Base-by-base conservation (phyloP, 1,140 invertebrate genomes). In the Oncopodura yosiiana region DNA sequence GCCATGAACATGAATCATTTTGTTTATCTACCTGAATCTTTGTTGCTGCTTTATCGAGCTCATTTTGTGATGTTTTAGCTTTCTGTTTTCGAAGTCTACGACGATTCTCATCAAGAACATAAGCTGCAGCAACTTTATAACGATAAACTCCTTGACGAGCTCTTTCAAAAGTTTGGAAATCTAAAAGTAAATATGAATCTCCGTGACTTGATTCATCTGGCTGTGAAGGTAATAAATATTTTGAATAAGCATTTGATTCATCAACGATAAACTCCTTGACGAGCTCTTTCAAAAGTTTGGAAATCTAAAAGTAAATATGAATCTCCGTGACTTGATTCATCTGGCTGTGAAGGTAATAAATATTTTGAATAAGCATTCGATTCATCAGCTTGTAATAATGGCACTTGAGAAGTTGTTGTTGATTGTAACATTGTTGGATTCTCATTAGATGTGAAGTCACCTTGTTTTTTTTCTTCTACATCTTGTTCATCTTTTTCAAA, bases 141-240 rank as follows among this genome's bases (percentile, higher is more conserved):
- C 79, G 74, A 3, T 86, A 61, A 38, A 88, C 73, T 21, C 86
- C 91, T 69, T 94, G 91, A 37, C 91, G 76, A 1, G 90, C 91
- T 63, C 92, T 71, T 70, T 95, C 93, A 66, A 94, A 88, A 24
- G 80, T 81, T 68, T 94, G 91, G 51, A 96, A 83, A 1, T 93
- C 84, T 78, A 66, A 89, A 79, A 0, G 81, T 84, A 67, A 93
- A 77, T 5, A 37, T 49, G 19, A 21, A 12, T 18, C n/a, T n/a
- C n/a, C n/a, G n/a, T n/a, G n/a, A n/a, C n/a, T n/a, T n/a, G n/a
- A n/a, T n/a, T n/a, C n/a, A n/a, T n/a, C n/a, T n/a, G n/a, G n/a
- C n/a, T n/a, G n/a, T n/a, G n/a, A n/a, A n/a, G n/a, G n/a, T n/a
- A n/a, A n/a, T n/a, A n/a, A n/a, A n/a, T n/a, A n/a, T n/a, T n/a